Conservation (phyloP, 2,888 invertebrate species). For the Rhagonycha fulva region DNA sequence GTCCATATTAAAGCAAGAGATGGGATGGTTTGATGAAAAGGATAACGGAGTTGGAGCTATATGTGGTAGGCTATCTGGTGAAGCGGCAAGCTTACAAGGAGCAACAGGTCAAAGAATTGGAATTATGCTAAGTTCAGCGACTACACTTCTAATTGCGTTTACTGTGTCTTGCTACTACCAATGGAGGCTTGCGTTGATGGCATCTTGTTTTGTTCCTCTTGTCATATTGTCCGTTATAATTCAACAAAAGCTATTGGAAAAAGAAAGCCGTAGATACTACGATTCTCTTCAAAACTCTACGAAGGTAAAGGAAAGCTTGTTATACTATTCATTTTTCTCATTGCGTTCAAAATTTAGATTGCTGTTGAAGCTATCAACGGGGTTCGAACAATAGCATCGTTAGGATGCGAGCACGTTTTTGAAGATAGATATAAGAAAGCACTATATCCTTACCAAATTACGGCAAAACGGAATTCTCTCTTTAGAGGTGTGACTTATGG, state of each 20-base stretch:
- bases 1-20: too few species aligned
- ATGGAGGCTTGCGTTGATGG: slow-evolving; percentile 76
- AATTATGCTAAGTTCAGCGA: slow-evolving; percentile 72
- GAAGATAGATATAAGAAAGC: too few species aligned
- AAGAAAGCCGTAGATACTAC: slow-evolving; percentile 69
- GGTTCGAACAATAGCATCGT: slow-evolving; percentile 75
- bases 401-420: slow-evolving; percentile 76
- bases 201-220: slow-evolving; percentile 66
- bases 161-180: slow-evolving; percentile 71
- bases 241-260: slow-evolving; percentile 67
- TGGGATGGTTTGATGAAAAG: slow-evolving; percentile 72
- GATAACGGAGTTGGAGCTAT: slow-evolving; percentile 75
- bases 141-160: slow-evolving; percentile 69
- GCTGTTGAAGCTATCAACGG: slow-evolving; percentile 81
- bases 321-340: too few species aligned
- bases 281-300: slow-evolving; percentile 75
- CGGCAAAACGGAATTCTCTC: slow-evolving; percentile 65
- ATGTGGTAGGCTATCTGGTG: slow-evolving; percentile 74
- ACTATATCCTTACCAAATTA: too few species aligned
- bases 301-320: too few species aligned
- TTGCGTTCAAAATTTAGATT: too few species aligned
- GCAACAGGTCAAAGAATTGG: slow-evolving; percentile 82
- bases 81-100: slow-evolving; percentile 79
- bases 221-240: slow-evolving; percentile 68
- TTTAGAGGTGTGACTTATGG: slow-evolving; percentile 71